Base-by-base conservation (phyloP, 2,888 invertebrate genomes). In the Lymantria monacha region DNA sequence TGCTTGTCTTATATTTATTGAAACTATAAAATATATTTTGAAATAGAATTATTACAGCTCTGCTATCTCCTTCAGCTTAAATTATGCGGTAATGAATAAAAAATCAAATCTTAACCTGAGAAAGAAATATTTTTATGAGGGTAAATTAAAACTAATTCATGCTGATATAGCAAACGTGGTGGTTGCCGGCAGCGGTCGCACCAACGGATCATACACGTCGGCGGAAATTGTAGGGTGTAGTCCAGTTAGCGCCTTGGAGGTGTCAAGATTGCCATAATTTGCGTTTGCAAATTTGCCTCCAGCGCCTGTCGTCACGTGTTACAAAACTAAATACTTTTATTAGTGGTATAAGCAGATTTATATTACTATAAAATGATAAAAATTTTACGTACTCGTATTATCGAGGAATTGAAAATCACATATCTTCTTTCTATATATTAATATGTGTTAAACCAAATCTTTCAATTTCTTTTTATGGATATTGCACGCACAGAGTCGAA, bases 211-310 rank as follows among this genome's bases (percentile, higher is more conserved):
- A 52, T 76, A 74, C 83, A 85, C 81, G 83, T 83, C 77, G 66
- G 73, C 76, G 42, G 37, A 90, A 91, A 91, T 90, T 91, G 83
- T 64, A 83, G 89, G 89, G 81, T 84, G 73, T 74, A 63, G 58
- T 66, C 65, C 86, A 85, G 91, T 92, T 91, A 92, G 87, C 91
- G 85, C 90, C 91, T 91, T 79, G 76, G 81, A 91, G 91, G 91
- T 91, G 91, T 91, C 84, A 85, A 81, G 80, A 91, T 91, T 90
- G 91, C 91, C 86, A 82, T 91, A 90, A 92, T 92, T 92, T 89
- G 86, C 85, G 79, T 77, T 76, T 67, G 60, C 74, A 68, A 76
- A 75, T 76, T 74, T 58, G 81, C 90, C 87, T 57, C 76, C 75
- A 84, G 91, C 85, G 78, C 67, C 81, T 87, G 90, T 91, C 91